A percentile compares a stretch with the other conserved stretches of the same genome.
Evolutionary conservation across 1,140 invertebrate genomes (phyloP).

Genomic region (Leptopilina clavipes): DNA sequence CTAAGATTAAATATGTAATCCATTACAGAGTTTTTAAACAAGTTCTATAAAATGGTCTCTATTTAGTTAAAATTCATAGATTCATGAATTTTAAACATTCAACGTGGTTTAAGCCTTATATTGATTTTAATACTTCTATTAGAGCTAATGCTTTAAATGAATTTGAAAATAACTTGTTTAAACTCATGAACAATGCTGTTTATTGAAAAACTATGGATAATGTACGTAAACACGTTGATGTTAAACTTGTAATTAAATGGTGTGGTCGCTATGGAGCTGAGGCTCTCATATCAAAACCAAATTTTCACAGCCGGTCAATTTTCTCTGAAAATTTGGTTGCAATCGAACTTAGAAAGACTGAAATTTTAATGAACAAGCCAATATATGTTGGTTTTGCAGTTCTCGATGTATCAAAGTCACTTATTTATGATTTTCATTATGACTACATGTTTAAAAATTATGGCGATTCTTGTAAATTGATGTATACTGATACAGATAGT

Average conservation of each 20-base stretch:
- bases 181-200: background rate
- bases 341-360: background rate
- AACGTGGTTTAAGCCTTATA: background rate
- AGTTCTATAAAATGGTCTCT: background rate
- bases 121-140: background rate
- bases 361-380: background rate
- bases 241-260: background rate
- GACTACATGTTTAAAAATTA: background rate
- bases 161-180: background rate
- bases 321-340: background rate
- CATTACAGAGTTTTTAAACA: no score
- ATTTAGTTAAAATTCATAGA: background rate
- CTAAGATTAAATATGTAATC: no score
- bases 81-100: background rate
- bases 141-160: background rate
- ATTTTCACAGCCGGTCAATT: background rate
- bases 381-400: background rate
- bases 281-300: background rate
- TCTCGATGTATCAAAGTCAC: background rate
- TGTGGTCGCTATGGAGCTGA: background rate
- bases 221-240: background rate
- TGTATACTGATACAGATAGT: background rate
- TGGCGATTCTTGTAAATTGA: background rate
- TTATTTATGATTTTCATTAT: background rate
- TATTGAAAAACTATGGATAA: background rate